Evolutionary conservation across 2,797 vertebrate species (phyloP).

Genomic region (Fringilla coelebs): DNA sequence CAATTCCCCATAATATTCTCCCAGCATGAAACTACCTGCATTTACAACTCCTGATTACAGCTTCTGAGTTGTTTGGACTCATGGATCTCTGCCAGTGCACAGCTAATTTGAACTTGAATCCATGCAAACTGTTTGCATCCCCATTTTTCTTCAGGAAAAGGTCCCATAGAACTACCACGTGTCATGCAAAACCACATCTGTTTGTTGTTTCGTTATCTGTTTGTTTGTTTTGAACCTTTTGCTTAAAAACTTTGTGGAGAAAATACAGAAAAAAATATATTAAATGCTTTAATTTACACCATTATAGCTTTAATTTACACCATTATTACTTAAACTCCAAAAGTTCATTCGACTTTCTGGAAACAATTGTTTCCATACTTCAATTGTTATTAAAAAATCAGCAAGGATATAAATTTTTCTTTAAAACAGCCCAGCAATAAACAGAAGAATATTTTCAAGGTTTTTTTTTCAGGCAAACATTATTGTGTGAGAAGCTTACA

Average conservation of each 20-base stretch:
- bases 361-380: background rate
- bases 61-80: background rate
- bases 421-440: background rate
- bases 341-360: background rate
- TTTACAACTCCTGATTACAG: background rate
- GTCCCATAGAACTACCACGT: background rate
- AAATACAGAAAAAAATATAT: background rate
- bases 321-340: background rate
- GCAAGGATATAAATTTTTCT: background rate
- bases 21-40: background rate
- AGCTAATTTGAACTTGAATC: background rate
- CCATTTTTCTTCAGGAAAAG: background rate
- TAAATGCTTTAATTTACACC: background rate
- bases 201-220: background rate
- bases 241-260: background rate
- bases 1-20: background rate
- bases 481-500: background rate
- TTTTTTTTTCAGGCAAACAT: background rate
- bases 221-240: background rate
- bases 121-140: background rate
- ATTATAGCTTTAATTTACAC: background rate
- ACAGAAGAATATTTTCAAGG: background rate
- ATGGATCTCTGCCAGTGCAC: background rate
- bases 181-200: background rate
- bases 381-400: background rate